Base-by-base conservation (phyloP, 2,888 invertebrate genomes). In the Diadromus collaris region DNA sequence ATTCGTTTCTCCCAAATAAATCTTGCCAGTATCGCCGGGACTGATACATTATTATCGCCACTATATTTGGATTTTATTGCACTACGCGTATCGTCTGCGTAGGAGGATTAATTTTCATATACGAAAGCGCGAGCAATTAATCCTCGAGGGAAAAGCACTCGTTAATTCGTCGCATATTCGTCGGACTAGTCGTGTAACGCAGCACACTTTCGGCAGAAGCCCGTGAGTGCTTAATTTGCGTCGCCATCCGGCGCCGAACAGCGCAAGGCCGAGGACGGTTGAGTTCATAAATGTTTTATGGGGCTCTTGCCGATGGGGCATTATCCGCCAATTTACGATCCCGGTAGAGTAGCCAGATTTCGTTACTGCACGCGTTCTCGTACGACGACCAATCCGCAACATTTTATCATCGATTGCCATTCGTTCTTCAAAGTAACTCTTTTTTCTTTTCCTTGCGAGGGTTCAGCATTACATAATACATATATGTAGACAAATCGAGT, bases 301-400 rank as follows among this genome's bases (percentile, higher is more conserved):
- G 60, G 76, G 58, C 24, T 69, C 70, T 71, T 79, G 77, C 80
- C 78, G 76, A 77, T 51, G 70, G 70, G 60, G 78, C 82, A 84
- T 87, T 86, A 85, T 84, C 81, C 82, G 81, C 83, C 86, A 84
- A 86, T 87, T 87, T 86, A 87, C 84, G 86, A 86, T 83, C 75
- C 73, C 44, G 77, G 29, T 56, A 64, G 34, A 70, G 27, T 32
- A 58, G 21, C 69, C 61, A 24, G 46, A 29, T 27, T 32, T 67
- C 32, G 68, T 54, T 38, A 5, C 46, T 56, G 21, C 46, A n/a
- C 67, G 46, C 32, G 24, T 13, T 19, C 27, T 72, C 51, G 64
- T 67, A 73, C 38, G 16, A 41, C 38, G 16, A 16, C 16, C 38
- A 41, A 41, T 41, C 38, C 38, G 5, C 38, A 21, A 21, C 6